Conservation (phyloP, 2,113 vertebrate species). For the Etheostoma cragini region DNA sequence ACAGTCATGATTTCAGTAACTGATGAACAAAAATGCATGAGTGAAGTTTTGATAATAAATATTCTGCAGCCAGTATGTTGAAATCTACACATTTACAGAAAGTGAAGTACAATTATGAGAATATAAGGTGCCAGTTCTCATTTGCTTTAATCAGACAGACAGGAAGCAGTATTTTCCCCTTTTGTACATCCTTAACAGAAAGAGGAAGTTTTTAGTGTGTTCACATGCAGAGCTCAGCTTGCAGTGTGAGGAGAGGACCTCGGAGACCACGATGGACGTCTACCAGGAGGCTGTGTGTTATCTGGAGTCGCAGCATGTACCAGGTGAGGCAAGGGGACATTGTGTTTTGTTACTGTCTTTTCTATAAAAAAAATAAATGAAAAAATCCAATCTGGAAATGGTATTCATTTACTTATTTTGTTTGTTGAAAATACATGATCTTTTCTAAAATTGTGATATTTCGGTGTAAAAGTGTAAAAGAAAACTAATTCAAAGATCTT, state of each 20-base stretch:
- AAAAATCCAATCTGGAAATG: background rate
- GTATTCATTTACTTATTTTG: background rate
- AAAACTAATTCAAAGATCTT: background rate
- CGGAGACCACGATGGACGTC: slow-evolving; percentile 71
- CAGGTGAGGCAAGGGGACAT: slow-evolving; percentile 46
- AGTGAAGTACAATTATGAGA: slow-evolving; percentile 31
- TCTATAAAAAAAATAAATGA: background rate
- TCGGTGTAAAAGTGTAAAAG: background rate
- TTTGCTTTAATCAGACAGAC: background rate
- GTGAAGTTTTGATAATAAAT: background rate
- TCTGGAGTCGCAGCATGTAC: slow-evolving; percentile 55
- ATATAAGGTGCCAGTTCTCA: slow-evolving; percentile 21
- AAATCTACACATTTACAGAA: slow-evolving; percentile 17
- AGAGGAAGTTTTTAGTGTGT: slow-evolving; percentile 72
- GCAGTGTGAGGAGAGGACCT: background rate
- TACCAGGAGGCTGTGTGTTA: slow-evolving; percentile 77
- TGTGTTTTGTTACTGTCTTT: background rate
- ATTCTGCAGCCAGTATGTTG: background rate
- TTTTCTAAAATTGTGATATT: background rate
- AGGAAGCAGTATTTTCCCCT: slow-evolving; percentile 63
- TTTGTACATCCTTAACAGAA: slow-evolving; percentile 54
- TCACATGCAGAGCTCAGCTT: slow-evolving; percentile 14
- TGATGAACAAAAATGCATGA: background rate
- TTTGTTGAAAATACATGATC: background rate
- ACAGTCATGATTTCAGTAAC: background rate